These are phyloP conservation scores for Trachemys scripta DNA, from an alignment of 2,113 vertebrate species.

Conservation along the genomic window DNA sequence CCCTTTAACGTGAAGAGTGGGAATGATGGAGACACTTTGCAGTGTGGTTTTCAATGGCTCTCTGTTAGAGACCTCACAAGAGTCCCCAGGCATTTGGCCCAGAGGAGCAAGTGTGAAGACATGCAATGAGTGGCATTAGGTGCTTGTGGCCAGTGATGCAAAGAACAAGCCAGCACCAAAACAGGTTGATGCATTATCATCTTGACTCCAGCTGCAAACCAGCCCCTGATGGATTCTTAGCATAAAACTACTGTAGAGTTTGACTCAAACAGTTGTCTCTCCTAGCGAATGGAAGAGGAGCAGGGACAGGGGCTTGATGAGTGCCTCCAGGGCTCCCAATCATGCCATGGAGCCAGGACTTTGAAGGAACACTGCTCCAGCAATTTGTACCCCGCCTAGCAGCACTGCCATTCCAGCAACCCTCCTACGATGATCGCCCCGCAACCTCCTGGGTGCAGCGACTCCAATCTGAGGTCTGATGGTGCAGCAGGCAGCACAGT, in stretches of 20 bases:
- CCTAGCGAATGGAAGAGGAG: background rate
- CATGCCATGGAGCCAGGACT: background rate
- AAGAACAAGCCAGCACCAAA: conserved; percentile 26
- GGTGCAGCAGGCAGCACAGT: background rate
- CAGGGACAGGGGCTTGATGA: background rate
- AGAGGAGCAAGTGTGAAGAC: background rate
- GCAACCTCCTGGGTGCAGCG: background rate
- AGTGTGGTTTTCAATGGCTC: background rate
- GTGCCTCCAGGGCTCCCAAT: background rate
- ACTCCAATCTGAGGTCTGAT: background rate
- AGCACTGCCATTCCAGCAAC: background rate
- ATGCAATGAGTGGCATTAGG: background rate
- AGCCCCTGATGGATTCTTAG: conserved; percentile 71
- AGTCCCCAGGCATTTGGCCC: background rate
- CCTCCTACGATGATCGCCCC: background rate
- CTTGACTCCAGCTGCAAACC: conserved; percentile 58
- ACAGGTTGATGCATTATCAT: conserved; percentile 68
- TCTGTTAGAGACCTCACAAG: background rate
- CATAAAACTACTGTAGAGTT: conserved; percentile 49
- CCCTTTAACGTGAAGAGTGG: background rate
- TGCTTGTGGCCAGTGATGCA: background rate
- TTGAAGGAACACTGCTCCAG: background rate
- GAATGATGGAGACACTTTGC: fast-evolving
- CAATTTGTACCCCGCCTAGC: background rate
- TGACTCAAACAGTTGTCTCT: conserved; percentile 57